A percentile compares a stretch with the other conserved stretches of the same genome.
phyloP scores from a whole-genome alignment of 2,888 invertebrate genomes.

The Tiphia femorata region DNA sequence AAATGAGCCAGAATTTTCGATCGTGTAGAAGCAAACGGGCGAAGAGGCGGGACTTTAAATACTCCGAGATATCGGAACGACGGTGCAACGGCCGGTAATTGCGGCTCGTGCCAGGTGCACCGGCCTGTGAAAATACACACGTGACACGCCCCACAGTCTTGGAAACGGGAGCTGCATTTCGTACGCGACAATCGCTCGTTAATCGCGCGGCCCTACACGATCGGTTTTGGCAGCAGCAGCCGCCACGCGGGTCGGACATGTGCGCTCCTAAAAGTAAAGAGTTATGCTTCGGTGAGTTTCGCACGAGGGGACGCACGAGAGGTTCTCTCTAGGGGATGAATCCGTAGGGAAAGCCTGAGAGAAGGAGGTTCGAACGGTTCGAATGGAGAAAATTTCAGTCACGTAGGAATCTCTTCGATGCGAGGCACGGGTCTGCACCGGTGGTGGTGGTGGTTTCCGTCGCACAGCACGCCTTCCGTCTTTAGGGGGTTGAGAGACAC shows the following conservation, averaged over 20 bases:
- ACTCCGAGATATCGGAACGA: background rate
- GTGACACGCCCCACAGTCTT: conserved; percentile 5
- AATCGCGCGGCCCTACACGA: conserved; percentile 33
- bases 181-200: conserved; percentile 28
- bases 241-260: conserved; percentile 17
- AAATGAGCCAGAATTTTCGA: too few species aligned
- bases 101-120: conserved; percentile 17
- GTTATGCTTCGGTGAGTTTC: conserved; percentile 48
- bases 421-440: too few species aligned
- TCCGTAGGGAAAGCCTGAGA: conserved; percentile 10
- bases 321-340: too few species aligned
- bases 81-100: conserved; percentile 10
- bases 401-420: conserved; percentile 43
- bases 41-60: too few species aligned
- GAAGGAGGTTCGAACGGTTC: conserved; percentile 28
- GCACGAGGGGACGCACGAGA: conserved; percentile 10
- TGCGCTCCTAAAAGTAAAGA: conserved; percentile 45
- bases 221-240: too few species aligned
- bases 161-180: background rate
- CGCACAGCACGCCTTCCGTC: too few species aligned
- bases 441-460: too few species aligned
- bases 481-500: too few species aligned
- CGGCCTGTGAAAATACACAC: conserved; percentile 32
- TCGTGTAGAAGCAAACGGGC: too few species aligned
- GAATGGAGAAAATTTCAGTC: conserved; percentile 46